These are phyloP conservation scores for Ctenoplectra terminalis DNA, from an alignment of 1,140 invertebrate genomes.

Conservation along the genomic window DNA sequence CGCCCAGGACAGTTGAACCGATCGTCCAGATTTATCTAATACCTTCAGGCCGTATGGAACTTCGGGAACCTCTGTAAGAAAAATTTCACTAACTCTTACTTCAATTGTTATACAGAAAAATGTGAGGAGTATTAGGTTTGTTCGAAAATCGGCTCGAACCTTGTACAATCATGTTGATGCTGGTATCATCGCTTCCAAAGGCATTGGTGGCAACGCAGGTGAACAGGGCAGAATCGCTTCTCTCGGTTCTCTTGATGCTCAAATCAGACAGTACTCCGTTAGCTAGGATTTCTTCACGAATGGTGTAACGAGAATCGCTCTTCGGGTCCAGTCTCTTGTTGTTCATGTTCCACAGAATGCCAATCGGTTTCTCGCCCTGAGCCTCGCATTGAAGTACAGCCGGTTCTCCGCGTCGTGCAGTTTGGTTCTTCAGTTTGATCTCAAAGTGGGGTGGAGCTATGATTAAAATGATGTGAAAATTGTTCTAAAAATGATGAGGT, in stretches of 20 bases:
- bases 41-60: slow-evolving; percentile 95
- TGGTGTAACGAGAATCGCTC: slow-evolving; percentile 94
- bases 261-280: slow-evolving; percentile 94
- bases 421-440: slow-evolving; percentile 95
- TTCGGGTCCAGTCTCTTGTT: slow-evolving; percentile 95
- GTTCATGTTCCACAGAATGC: slow-evolving; percentile 98
- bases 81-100: not conserved
- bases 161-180: slow-evolving; percentile 97
- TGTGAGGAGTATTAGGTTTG: too few species aligned
- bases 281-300: slow-evolving; percentile 93
- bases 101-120: not conserved
- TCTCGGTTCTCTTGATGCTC: slow-evolving; percentile 94
- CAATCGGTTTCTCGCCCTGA: slow-evolving; percentile 98
- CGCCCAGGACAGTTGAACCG: slow-evolving; percentile 95
- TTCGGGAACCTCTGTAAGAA: slow-evolving; percentile 93
- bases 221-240: slow-evolving; percentile 95
- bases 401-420: slow-evolving; percentile 93
- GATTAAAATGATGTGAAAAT: slow-evolving; percentile 67
- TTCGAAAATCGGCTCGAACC: slow-evolving; percentile 81
- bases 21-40: slow-evolving; percentile 94
- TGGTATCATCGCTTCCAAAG: slow-evolving; percentile 97
- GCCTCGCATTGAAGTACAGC: slow-evolving; percentile 97
- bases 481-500: not conserved
- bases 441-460: slow-evolving; percentile 96
- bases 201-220: slow-evolving; percentile 97